A percentile compares a stretch with the other conserved stretches of the same genome.
phyloP scores from a whole-genome alignment of 2,113 vertebrate species.

The Hydrolagus affinis region DNA sequence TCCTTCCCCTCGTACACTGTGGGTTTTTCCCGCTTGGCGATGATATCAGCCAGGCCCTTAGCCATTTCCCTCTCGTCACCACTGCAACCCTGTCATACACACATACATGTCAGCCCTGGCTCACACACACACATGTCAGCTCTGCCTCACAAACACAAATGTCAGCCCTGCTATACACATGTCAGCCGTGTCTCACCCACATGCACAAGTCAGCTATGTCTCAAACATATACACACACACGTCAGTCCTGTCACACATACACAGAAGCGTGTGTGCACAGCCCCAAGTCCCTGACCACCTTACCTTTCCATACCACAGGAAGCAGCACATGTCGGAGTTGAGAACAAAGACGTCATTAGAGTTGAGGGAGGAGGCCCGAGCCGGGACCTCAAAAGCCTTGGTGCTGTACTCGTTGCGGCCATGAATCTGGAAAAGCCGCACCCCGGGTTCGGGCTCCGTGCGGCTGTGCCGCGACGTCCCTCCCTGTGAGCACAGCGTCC shows the following conservation, averaged over 20 bases:
- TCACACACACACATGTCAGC: no score
- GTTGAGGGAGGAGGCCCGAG: constrained; percentile 62
- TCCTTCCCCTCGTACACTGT: constrained; percentile 79
- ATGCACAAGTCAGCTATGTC: no score
- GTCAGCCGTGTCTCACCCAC: no score
- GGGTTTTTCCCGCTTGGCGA: constrained; percentile 67
- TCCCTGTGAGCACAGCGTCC: constrained; percentile 48
- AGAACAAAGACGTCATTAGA: constrained; percentile 79
- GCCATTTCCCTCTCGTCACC: constrained; percentile 77
- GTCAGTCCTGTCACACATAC: no score
- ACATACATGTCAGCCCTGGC: no score
- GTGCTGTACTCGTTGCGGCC: constrained; percentile 68
- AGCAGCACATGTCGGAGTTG: constrained; percentile 64
- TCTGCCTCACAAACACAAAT: no score
- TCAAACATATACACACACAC: no score
- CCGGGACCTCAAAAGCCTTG: constrained; percentile 64
- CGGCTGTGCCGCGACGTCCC: constrained; percentile 51
- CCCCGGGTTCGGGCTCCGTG: constrained; percentile 41
- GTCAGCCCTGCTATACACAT: no score
- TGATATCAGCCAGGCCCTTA: constrained; percentile 62
- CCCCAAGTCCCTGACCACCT: fast-evolving
- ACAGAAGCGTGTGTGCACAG: no score
- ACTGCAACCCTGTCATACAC: constrained; percentile 62
- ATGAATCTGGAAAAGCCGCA: constrained; percentile 64
- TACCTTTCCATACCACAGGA: constrained; percentile 81